These are phyloP conservation scores for Microcebus jonahi DNA, from an alignment of 2,113 vertebrate genomes.

Conservation along the genomic window DNA sequence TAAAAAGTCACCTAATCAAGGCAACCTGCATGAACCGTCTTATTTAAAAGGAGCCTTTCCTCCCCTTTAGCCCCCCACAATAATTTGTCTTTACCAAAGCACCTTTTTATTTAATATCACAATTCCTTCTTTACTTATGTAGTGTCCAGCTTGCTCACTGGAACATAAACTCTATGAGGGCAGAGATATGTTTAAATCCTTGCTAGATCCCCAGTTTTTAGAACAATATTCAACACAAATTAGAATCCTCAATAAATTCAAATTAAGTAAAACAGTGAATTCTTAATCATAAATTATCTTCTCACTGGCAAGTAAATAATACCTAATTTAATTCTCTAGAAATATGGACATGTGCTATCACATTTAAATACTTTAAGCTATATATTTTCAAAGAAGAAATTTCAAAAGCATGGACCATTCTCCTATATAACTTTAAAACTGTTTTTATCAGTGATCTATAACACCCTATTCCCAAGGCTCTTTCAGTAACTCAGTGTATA, in stretches of 20 bases:
- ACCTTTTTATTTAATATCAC: neutral
- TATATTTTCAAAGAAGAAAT: neutral
- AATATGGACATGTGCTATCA: neutral
- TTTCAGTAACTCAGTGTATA: neutral
- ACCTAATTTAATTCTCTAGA: conserved; percentile 12
- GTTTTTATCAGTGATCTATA: neutral
- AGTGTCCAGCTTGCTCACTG: neutral
- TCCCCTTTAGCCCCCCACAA: neutral
- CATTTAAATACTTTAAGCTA: neutral
- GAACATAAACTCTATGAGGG: neutral
- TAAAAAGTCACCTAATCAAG: neutral
- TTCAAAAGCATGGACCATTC: neutral
- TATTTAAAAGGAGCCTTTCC: neutral
- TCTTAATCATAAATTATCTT: neutral
- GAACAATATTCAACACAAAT: neutral
- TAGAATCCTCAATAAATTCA: neutral
- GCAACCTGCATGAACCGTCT: neutral
- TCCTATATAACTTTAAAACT: neutral
- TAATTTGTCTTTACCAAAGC: neutral
- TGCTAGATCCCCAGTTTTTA: neutral
- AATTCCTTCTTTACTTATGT: neutral
- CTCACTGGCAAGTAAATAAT: conserved; percentile 8
- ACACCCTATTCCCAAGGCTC: neutral
- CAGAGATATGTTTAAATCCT: neutral
- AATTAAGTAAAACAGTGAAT: neutral